These are phyloP conservation scores for Catocala sponsa DNA, from an alignment of 2,888 invertebrate genomes.

Conservation along the genomic window DNA sequence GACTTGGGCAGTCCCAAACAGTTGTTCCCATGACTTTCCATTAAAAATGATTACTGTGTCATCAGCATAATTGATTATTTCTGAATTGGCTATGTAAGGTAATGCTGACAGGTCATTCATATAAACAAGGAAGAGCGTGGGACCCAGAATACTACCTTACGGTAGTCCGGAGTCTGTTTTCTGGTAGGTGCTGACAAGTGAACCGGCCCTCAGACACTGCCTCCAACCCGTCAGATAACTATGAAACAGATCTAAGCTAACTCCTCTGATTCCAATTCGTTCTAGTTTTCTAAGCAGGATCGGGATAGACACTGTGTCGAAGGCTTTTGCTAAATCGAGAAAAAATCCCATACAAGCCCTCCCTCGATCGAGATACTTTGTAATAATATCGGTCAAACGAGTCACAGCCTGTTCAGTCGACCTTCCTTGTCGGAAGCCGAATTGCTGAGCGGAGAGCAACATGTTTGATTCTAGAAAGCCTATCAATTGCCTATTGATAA, in stretches of 20 bases:
- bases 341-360: neutral
- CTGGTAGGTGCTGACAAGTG: neutral
- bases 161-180: neutral
- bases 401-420: constrained; percentile 6
- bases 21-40: too few relatives aligned
- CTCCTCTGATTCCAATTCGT: too few relatives aligned
- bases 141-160: neutral
- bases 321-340: too few relatives aligned
- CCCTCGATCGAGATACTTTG: too few relatives aligned
- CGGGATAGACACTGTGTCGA: too few relatives aligned
- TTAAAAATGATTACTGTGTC: too few relatives aligned
- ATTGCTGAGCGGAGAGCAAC: neutral
- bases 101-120: too few relatives aligned
- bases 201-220: neutral
- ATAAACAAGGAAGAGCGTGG: neutral
- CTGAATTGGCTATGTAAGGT: too few relatives aligned
- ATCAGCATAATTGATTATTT: too few relatives aligned
- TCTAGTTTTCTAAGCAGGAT: too few relatives aligned
- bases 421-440: neutral
- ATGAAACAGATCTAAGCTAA: constrained; percentile 1
- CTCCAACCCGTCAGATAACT: too few relatives aligned
- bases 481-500: constrained; percentile 1
- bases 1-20: too few relatives aligned
- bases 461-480: neutral
- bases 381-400: neutral